Evolutionary conservation across 2,888 invertebrate genomes (phyloP), one percentile per base, ranked within the genome.

Genomic region (Liopterus haemorrhoidalis): DNA sequence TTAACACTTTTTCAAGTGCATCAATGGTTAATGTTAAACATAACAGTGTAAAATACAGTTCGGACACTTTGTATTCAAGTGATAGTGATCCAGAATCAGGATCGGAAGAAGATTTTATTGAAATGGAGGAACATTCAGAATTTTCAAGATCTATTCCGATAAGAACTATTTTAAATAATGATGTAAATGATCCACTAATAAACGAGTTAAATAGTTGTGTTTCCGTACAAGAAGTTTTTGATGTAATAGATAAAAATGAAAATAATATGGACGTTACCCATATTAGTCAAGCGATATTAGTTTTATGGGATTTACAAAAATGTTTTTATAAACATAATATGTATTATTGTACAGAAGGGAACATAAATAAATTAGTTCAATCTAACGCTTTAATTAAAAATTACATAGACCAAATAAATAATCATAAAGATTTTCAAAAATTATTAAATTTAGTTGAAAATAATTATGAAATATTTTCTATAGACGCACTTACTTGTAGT

Each of bases 401-500:
- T n/a, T 69, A 66, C 54, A 51, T 59, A 20, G 49, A 54, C 20
- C 52, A 61, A 42, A 49, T 69, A 16, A 45, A 53, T n/a, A 49
- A 55, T 15, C 58, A 63, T 46, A 32, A 49, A 42, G 59, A 60
- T 45, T 69, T 68, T 54, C 46, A 53, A 25, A 48, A 51, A 30
- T 49, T 69, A 27, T 39, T 67, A 12, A 38, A 59, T 2, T 16
- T 52, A 3, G 55, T 74, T 9, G 55, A 58, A 4, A 28, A 58
- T 3, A 59, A 63, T 12, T 49, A 65, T 18, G 16, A 53, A 4
- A 22, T 58, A 3, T 67, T 73, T 57, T 60, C 67, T 49, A 32
- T 59, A 1, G 59, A 69, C 22, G 66, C 67, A 21, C 53, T 70
- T 22, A 69, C 71, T 49, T 69, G 67, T 48, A 60, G 66, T 39